Base-by-base conservation (phyloP, 2,797 vertebrate species). In the Lates japonicus region DNA sequence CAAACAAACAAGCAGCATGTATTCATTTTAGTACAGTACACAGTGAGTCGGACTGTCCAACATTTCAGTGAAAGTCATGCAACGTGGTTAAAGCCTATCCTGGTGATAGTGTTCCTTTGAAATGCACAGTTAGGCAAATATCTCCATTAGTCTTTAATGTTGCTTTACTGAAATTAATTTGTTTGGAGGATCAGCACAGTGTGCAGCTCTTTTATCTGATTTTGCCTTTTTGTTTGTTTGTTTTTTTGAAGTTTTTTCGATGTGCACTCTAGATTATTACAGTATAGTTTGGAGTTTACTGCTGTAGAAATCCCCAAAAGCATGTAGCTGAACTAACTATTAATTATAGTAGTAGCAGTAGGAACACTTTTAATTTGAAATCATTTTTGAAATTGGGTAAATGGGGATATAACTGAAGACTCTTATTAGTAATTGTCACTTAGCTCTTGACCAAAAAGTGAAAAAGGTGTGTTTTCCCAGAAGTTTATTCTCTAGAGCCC, bases 31-130 rank as follows among this genome's bases (percentile, higher is more conserved):
- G 25, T 29, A 59, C 42, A 51, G 17, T 20, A n/a, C 46, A 49
- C 20, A 5, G 0, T 0, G 1, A 49, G 35, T 25, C 2, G 49
- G 17, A 39, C 3, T 0, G 39, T 1, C 12, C 14, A 35, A 49
- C 19, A 10, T 3, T 3, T 46, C 46, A 37, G 46, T 42, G 37
- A 29, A 39, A 17, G 22, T 46, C 46, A 2, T 5, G 16, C 7
- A 55, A 11, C 67, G 19, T 20, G 5, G 17, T 29, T 29, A 29
- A 29, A 29, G 25, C 25, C 25, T 29, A 46, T 20, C 11, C 7
- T 29, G 22, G n/a, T 60, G 9, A 20, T 48, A 48, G 6, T 9
- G 20, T 20, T 51, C 48, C 8, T 9, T 1, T 51, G 49, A 51
- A 2, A 51, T 51, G 7, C 35, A 35, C 48, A 10, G 48, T 51